Conservation (phyloP, 1,140 invertebrate genomes). For the Drosophila truncata region DNA sequence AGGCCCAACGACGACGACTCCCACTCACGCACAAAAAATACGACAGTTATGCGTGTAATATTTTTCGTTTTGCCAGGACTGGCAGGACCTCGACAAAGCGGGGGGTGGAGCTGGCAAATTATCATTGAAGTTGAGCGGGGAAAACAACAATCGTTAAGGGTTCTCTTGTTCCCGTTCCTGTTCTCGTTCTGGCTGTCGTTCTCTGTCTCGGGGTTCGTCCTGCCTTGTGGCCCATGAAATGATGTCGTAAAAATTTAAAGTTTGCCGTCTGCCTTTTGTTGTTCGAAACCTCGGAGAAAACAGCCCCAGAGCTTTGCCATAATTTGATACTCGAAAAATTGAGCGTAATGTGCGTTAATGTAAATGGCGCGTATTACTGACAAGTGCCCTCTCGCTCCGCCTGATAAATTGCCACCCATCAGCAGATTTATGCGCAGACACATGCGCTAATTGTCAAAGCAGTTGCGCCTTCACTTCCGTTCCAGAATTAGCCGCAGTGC, state of each 20-base stretch:
- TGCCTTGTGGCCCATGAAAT: constrained; percentile 80
- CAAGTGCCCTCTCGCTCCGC: constrained; percentile 65
- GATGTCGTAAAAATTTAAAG: constrained; percentile 84
- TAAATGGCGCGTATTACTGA: constrained; percentile 84
- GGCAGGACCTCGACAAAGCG: constrained; percentile 15
- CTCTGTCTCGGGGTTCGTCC: constrained; percentile 5
- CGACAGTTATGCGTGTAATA: constrained; percentile 83
- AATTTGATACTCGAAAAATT: constrained; percentile 79
- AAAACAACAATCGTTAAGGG: constrained; percentile 64
- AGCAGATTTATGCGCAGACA: constrained; percentile 61
- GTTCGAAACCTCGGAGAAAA: constrained; percentile 37
- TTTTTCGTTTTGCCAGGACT: constrained; percentile 57
- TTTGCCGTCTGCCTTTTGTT: constrained; percentile 63
- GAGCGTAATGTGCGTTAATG: constrained; percentile 83
- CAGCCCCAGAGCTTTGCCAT: constrained; percentile 49
- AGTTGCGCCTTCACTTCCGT: constrained; percentile 16
- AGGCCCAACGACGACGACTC: constrained; percentile 6
- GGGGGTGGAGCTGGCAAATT: constrained; percentile 55
- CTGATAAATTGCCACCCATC: constrained; percentile 38
- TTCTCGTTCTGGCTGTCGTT: not conserved
- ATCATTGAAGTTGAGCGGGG: constrained; percentile 66
- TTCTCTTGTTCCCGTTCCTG: constrained; percentile 44
- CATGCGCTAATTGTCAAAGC: constrained; percentile 66
- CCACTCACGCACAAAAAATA: constrained; percentile 44
- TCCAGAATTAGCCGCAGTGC: not conserved